A percentile compares a stretch with the other conserved stretches of the same genome.
These are phyloP conservation scores for Papilio glaucus DNA, from an alignment of 1,140 invertebrate genomes.

Conservation along the genomic window DNA sequence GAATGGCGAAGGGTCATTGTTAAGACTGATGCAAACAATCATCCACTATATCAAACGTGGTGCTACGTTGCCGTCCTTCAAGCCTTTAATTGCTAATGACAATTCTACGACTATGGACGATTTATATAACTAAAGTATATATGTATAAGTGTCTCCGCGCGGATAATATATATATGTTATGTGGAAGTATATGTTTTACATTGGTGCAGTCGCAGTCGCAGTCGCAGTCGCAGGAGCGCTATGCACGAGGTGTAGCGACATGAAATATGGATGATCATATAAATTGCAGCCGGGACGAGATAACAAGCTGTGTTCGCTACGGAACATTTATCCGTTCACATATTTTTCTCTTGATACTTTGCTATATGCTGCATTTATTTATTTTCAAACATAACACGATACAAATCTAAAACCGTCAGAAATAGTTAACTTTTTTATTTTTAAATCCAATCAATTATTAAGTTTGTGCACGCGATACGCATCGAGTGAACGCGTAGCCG, in stretches of 20 bases:
- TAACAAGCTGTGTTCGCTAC: slow-evolving; percentile 10
- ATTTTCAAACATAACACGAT: not conserved
- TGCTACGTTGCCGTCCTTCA: too few relatives aligned
- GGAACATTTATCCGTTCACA: slow-evolving; percentile 4
- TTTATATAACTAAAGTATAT: too few relatives aligned
- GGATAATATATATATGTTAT: too few relatives aligned
- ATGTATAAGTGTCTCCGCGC: too few relatives aligned
- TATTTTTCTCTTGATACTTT: not conserved
- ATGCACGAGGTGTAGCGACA: not conserved
- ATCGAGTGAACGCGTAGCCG: too few relatives aligned
- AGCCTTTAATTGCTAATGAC: too few relatives aligned
- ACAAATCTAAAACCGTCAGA: not conserved
- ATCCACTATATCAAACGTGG: too few relatives aligned
- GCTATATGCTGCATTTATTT: not conserved
- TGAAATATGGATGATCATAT: slow-evolving; percentile 20
- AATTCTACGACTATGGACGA: too few relatives aligned
- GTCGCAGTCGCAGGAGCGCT: not conserved
- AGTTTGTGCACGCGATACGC: too few relatives aligned
- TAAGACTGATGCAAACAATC: too few relatives aligned
- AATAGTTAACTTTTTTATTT: not conserved
- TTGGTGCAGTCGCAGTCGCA: not conserved
- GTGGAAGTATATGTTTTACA: not conserved
- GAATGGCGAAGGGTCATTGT: too few relatives aligned
- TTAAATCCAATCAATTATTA: not conserved
- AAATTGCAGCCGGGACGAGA: not conserved